Evolutionary conservation across 2,888 invertebrate genomes (phyloP), one percentile per base, ranked within the genome.

Genomic region (Tiliacea citrago): DNA sequence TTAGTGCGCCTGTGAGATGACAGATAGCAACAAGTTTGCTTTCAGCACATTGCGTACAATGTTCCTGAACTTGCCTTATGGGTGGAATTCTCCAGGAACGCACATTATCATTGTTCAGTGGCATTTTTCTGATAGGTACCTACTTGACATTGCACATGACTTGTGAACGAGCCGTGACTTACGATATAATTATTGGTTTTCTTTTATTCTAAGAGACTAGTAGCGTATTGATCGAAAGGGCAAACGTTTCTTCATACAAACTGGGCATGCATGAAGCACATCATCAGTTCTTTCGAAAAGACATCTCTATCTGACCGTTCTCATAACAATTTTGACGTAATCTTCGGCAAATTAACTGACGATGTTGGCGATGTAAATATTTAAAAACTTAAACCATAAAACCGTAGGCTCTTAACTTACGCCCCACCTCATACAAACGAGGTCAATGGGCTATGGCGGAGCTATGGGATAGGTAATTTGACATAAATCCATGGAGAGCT

Each of bases 381-480:
- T 12, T 45, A 21, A 63, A 63, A 21, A 21, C 63, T 21, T 47
- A 29, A 29, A 21, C 2, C 2, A 29, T 49, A 29, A 42, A 16
- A 13, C 8, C 39, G 6, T 7, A 58, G 72, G 73, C 79, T 79
- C 77, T 18, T 85, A 35, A 83, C 86, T 90, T 89, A 85, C 60
- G 57, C 83, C 87, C 10, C 47, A 49, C 57, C 68, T 55, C 76
- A 71, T 73, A 67, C 79, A 88, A 94, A 92, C 89, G 90, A 92
- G 93, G 94, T 93, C 95, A 94, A 94, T 92, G 86, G 93, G 91
- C 91, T 90, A 91, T 79, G 81, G 86, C 76, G 84, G 70, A 83
- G 90, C 92, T 91, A 93, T 91, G 89, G 91, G 92, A 91, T 91
- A 92, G 93, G 94, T 94, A 95, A 94, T 94, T 94, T 94, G 94